Evolutionary conservation across 2,797 vertebrate species (phyloP), one percentile per base, ranked within the genome.

Genomic region (Coendou prehensilis): DNA sequence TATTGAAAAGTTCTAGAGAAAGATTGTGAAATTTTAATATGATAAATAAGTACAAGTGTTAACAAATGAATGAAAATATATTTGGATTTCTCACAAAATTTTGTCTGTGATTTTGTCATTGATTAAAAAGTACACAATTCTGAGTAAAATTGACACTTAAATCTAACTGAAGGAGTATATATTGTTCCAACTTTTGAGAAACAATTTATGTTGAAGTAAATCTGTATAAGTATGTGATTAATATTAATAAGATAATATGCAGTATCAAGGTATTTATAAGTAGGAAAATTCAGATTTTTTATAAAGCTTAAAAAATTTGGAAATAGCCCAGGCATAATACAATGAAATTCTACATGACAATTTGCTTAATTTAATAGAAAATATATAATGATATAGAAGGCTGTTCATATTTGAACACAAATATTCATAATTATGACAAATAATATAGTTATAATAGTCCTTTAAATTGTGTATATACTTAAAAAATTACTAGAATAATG

Each of bases 281-380:
- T 78, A 73, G 1, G 26, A 56, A 13, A 84, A 76, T 47, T 85
- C 13, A 81, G 20, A 88, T 84, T 59, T 2, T 6, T 7, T 26
- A 69, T 80, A 94, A 57, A 80, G 10, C 47, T 94, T 45, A 59
- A 94, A 92, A 93, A 69, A 3, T n/a, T 45, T 45, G 63, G 61
- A 96, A 86, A 50, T 80, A 15, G 87, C 56, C 9, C 15, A 87
- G 6, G 20, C 56, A 87, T 85, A 93, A 45, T 64, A 57, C 0
- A 80, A 88, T 26, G 15, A 15, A 88, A 41, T 93, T 26, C 15
- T 41, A 64, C 28, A 37, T 91, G 64, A 59, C 37, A 6, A 37
- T 41, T 47, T 47, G 6, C n/a, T 76, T 23, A 81, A 87, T 37
- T 41, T 93, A 26, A 61, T 23, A 81, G 33, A 57, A 59, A 73